Evolutionary conservation across 2,113 vertebrate species (phyloP).

Genomic region (Oenanthe oenanthe): DNA sequence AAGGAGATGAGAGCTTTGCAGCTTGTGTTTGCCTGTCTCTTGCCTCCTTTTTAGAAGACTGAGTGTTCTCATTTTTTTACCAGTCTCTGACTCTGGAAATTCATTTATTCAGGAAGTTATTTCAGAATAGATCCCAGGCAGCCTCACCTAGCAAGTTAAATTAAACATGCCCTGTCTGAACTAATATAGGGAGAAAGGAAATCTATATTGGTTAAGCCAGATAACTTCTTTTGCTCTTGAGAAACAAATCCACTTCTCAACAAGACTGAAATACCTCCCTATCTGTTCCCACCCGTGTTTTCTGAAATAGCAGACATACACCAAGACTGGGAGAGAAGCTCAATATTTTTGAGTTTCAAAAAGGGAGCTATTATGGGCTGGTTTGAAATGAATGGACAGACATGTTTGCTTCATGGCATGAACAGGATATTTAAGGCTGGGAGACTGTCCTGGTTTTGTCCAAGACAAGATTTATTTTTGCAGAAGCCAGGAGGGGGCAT

Average conservation of each 20-base stretch:
- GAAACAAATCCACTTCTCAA: background rate
- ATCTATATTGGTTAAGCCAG: background rate
- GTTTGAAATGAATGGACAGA: background rate
- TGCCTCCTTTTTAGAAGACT: background rate
- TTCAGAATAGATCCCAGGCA: background rate
- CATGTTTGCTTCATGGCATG: background rate
- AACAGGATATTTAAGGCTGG: background rate
- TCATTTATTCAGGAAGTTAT: background rate
- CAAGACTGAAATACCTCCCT: background rate
- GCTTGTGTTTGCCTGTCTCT: background rate
- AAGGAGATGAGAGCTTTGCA: background rate
- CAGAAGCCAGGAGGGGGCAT: rapidly evolving
- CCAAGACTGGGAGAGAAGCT: background rate
- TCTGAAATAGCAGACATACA: background rate
- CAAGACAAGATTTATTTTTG: background rate
- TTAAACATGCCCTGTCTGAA: background rate
- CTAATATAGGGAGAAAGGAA: background rate
- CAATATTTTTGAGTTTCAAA: background rate
- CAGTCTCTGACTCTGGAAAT: background rate
- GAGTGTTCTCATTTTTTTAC: background rate
- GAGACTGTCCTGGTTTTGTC: background rate
- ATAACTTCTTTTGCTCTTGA: background rate
- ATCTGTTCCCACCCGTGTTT: background rate
- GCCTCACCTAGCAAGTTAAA: background rate
- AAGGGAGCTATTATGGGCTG: background rate